phyloP scores from a whole-genome alignment of 2,113 vertebrate genomes.

The Progne subis region DNA sequence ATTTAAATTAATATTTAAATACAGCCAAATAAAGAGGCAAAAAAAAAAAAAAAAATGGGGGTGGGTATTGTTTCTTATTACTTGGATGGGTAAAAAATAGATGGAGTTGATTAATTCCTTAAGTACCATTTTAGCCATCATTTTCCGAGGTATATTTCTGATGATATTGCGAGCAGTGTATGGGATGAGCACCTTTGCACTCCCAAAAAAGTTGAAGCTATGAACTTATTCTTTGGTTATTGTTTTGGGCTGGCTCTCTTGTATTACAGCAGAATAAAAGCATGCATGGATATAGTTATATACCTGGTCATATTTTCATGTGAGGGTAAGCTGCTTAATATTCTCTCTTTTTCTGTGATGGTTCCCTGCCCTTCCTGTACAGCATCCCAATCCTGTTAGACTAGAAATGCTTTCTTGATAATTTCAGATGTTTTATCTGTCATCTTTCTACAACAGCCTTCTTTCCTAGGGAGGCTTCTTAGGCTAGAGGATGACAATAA shows the following conservation, averaged over 20 bases:
- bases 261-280: background rate
- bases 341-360: background rate
- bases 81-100: background rate
- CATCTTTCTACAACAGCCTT: background rate
- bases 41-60: fast-evolving
- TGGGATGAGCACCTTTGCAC: background rate
- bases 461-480: background rate
- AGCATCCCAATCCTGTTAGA: background rate
- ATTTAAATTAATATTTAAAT: too few species aligned
- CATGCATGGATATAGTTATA: background rate
- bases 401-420: background rate
- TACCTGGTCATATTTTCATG: background rate
- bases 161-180: fast-evolving
- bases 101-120: background rate
- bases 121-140: background rate
- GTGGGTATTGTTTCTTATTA: fast-evolving
- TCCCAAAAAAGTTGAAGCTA: background rate
- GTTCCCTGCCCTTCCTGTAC: background rate
- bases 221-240: background rate
- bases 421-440: background rate
- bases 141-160: background rate
- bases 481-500: background rate
- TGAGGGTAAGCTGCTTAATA: background rate
- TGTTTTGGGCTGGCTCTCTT: background rate
- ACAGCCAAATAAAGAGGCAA: background rate